A percentile compares a stretch with the other conserved stretches of the same genome.
These are phyloP conservation scores for Pimpla rufipes DNA, from an alignment of 2,888 invertebrate species.

Conservation along the genomic window DNA sequence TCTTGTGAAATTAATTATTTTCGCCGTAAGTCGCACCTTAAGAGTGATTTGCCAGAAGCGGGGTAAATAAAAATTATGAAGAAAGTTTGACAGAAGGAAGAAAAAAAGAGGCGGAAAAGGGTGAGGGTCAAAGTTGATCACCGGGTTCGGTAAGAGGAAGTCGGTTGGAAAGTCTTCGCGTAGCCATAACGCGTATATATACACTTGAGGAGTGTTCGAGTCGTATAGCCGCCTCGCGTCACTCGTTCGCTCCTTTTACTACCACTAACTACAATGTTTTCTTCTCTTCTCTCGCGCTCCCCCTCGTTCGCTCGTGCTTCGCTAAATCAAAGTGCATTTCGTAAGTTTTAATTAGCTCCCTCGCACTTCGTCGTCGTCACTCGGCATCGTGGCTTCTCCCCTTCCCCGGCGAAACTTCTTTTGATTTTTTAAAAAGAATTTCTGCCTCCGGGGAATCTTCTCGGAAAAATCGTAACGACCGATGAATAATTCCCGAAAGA, in stretches of 20 bases:
- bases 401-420: neutral
- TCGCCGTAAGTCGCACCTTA: neutral
- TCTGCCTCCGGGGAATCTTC: neutral
- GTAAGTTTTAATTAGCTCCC: conserved; percentile 74
- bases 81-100: conserved; percentile 14
- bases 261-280: conserved; percentile 36
- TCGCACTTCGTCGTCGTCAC: conserved; percentile 38
- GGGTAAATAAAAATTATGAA: conserved; percentile 14
- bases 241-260: conserved; percentile 15
- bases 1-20: no score
- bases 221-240: neutral
- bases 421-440: conserved; percentile 5
- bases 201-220: conserved; percentile 22
- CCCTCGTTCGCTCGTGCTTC: conserved; percentile 44
- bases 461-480: conserved; percentile 33
- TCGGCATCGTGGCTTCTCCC: conserved; percentile 29
- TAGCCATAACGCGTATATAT: conserved; percentile 49
- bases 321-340: conserved; percentile 70
- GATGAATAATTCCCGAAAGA: conserved; percentile 58
- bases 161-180: conserved; percentile 49
- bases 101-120: neutral
- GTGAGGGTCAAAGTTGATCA: conserved; percentile 11
- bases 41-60: neutral
- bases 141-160: neutral
- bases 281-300: conserved; percentile 12